phyloP scores from a whole-genome alignment of 2,113 vertebrate species.

The Elachura formosa region DNA sequence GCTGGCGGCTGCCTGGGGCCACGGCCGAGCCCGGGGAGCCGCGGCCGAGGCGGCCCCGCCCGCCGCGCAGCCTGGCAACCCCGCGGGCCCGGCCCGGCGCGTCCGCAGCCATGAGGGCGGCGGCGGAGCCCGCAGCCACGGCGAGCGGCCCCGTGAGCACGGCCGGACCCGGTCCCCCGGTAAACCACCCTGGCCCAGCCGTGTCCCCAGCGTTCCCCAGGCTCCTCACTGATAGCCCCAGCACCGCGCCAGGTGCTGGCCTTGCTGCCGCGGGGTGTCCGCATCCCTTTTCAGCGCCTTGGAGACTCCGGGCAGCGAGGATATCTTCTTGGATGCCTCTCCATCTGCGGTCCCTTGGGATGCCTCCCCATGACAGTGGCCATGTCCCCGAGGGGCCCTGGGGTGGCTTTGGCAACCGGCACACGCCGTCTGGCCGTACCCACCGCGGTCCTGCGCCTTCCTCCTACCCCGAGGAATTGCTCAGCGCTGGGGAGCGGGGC shows the following conservation, averaged over 20 bases:
- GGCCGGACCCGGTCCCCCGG: background rate
- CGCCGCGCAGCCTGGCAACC: background rate
- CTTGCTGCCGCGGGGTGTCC: fast-evolving
- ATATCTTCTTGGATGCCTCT: background rate
- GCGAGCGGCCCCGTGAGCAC: conserved; percentile 16
- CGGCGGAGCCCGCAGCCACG: background rate
- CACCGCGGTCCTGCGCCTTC: background rate
- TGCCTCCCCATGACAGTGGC: fast-evolving
- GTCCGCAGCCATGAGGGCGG: background rate
- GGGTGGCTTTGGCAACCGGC: background rate
- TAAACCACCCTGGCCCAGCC: background rate
- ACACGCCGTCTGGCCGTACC: fast-evolving
- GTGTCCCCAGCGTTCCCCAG: background rate
- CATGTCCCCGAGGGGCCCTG: fast-evolving
- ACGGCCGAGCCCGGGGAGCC: fast-evolving
- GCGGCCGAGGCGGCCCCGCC: background rate
- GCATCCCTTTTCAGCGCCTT: too few relatives aligned
- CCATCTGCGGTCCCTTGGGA: fast-evolving
- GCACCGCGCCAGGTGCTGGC: background rate
- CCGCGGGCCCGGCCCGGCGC: background rate
- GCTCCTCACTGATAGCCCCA: fast-evolving
- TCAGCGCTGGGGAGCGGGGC: fast-evolving
- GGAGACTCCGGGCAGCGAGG: background rate
- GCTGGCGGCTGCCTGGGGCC: too few relatives aligned
- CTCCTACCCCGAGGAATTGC: background rate